Base-by-base conservation (phyloP, 2,113 vertebrate species). In the Pelecanus crispus region DNA sequence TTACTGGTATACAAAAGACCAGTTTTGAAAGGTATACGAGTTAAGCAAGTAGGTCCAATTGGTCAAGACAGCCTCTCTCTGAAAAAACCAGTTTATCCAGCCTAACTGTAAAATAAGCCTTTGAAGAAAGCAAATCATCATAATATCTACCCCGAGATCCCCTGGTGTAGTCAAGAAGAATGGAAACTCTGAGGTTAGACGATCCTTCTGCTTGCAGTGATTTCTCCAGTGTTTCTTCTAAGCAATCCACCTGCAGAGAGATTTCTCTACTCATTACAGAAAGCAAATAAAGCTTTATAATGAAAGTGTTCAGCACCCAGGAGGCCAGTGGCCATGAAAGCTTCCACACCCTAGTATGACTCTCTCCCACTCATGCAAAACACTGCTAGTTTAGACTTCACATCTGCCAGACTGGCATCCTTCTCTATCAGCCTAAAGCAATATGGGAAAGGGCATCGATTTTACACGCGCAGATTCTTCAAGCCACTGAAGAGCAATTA, bases 91-190 rank as follows among this genome's bases (percentile, higher is more conserved):
- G 42, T 6, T 55, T 49, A 55, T 29, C 9, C 17, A 67, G 10
- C 4, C 9, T 13, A 49, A 32, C 28, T 49, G 50, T 44, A 74
- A 79, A 83, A 74, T 5, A 49, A 70, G 31, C 11, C n/a, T 66
- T 15, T n/a, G 55, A 61, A 13, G 61, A 55, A 85, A 59, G 52
- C 4, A 22, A 80, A 31, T 34, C 13, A 5, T 1, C 0, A 0
- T 4, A 55, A 24, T 10, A 92, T 94, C 45, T 85, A 99, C 99
- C 99, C 98, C 99, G 97, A 12, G 99, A 99, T 45, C 99, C 99
- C 20, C 99, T 98, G 2, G 98, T 99, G 96, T 99, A 99, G 97
- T 99, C 99, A 36, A 99, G 96, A 34, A 99, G 97, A 52, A 99
- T 96, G 77, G 99, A 99, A 82, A 99, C 99, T 94, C 98, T 98